A percentile compares a stretch with the other conserved stretches of the same genome.
These are phyloP conservation scores for Anniella stebbinsi DNA, from an alignment of 2,797 vertebrate species.

Conservation along the genomic window DNA sequence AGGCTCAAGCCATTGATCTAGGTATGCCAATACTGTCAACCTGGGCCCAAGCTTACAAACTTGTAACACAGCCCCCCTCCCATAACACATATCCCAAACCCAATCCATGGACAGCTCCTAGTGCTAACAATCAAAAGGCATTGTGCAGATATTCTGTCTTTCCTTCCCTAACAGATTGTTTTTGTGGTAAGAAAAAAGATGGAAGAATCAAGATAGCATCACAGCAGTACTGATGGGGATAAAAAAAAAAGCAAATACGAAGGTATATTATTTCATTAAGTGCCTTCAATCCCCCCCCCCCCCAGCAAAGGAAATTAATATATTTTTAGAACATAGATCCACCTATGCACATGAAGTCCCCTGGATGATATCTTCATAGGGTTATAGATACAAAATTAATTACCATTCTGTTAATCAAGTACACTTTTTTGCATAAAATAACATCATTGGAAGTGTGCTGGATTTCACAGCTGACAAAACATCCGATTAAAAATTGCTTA, in stretches of 20 bases:
- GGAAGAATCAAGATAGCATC: neutral
- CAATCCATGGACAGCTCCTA: neutral
- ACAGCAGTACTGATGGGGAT: neutral
- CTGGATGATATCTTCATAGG: neutral
- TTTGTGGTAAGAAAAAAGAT: neutral
- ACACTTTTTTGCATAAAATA: conserved; percentile 11
- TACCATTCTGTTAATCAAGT: conserved; percentile 12
- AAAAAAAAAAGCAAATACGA: neutral
- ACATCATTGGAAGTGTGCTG: conserved; percentile 13
- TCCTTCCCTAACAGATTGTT: neutral
- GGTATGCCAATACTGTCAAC: neutral
- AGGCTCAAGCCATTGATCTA: neutral
- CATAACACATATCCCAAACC: no score
- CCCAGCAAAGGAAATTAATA: neutral
- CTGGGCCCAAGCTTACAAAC: neutral
- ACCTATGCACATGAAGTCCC: neutral
- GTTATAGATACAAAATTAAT: neutral
- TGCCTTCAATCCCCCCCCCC: neutral
- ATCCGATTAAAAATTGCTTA: conserved; percentile 8
- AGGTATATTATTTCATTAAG: neutral
- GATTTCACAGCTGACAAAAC: conserved; percentile 27
- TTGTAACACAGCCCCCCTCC: neutral
- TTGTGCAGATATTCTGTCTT: neutral
- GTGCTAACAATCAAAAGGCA: neutral
- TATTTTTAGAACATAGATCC: neutral